Evolutionary conservation across 2,888 invertebrate genomes (phyloP), one percentile per base, ranked within the genome.

Genomic region (Acrobasis consociella): DNA sequence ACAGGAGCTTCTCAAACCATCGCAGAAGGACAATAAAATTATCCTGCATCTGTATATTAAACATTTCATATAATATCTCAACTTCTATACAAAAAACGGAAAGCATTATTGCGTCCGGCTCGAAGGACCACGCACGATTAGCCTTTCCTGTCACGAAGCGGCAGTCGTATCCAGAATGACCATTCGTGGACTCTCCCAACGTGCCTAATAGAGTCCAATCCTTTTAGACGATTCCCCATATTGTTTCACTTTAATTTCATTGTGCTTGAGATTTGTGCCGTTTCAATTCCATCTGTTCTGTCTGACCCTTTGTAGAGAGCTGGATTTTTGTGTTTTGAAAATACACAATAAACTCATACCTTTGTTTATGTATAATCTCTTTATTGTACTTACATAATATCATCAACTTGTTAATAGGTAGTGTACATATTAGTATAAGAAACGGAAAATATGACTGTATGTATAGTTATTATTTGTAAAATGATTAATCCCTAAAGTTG

Each of bases 111-210:
- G 53, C 53, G n/a, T 61, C 56, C 60, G 59, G 64, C 64, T 39
- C 58, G 50, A 59, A 62, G 64, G 62, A 59, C 46, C 62, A 39
- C 39, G 61, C 62, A 51, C 64, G 56, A 64, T 69, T 65, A 49
- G 59, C 49, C 63, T 69, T 62, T 64, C 69, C 22, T 65, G 69
- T 69, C 69, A 69, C 67, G 69, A 64, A 64, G 56, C 64, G 60
- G 65, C 55, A 53, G 49, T 60, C 60, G 60, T 60, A 59, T 49
- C 64, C 61, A 50, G 64, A 65, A 65, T 66, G 65, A 66, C 65
- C 64, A 64, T 66, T 65, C 63, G 64, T 65, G 65, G 55, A 60
- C 55, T 55, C 51, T 55, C 58, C 56, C 58, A 50, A 42, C 63
- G 49, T 38, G 38, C 49, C 59, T 59, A 50, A 59, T 59, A 59